Evolutionary conservation across 2,888 invertebrate genomes (phyloP).

Genomic region (Leptinotarsa peninsularis): DNA sequence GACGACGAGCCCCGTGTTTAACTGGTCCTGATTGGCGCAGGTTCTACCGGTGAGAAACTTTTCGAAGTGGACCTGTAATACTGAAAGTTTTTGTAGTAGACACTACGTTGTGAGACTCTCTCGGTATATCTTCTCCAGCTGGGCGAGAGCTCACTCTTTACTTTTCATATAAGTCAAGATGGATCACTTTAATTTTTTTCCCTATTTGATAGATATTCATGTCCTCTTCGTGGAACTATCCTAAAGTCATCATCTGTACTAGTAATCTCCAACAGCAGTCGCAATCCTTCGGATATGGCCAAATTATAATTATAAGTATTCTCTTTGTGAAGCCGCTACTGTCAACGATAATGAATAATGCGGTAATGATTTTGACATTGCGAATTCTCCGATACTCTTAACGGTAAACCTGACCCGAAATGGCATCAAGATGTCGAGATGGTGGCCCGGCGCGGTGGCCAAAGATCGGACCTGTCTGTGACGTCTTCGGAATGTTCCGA

Average conservation of each 20-base stretch:
- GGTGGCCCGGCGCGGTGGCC: neutral
- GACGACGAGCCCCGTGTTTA: too few relatives aligned
- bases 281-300: neutral
- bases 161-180: too few relatives aligned
- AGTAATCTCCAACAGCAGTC: neutral
- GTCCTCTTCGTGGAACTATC: too few relatives aligned
- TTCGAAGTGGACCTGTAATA: too few relatives aligned
- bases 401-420: slow-evolving; percentile 28
- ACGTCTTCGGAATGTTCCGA: slow-evolving; percentile 29
- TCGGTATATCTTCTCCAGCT: too few relatives aligned
- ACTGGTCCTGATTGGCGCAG: too few relatives aligned
- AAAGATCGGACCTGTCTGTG: slow-evolving; percentile 15
- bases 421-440: slow-evolving; percentile 18
- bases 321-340: slow-evolving; percentile 19
- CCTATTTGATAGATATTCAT: too few relatives aligned
- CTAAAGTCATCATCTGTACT: neutral
- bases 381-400: slow-evolving; percentile 20
- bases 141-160: too few relatives aligned
- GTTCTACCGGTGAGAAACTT: too few relatives aligned
- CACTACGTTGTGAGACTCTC: too few relatives aligned
- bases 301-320: slow-evolving; percentile 1
- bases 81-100: too few relatives aligned
- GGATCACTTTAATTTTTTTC: too few relatives aligned
- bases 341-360: slow-evolving; percentile 15
- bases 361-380: slow-evolving; percentile 26